Conservation (phyloP, 2,888 invertebrate genomes). For the Silvanus unidentatus region DNA sequence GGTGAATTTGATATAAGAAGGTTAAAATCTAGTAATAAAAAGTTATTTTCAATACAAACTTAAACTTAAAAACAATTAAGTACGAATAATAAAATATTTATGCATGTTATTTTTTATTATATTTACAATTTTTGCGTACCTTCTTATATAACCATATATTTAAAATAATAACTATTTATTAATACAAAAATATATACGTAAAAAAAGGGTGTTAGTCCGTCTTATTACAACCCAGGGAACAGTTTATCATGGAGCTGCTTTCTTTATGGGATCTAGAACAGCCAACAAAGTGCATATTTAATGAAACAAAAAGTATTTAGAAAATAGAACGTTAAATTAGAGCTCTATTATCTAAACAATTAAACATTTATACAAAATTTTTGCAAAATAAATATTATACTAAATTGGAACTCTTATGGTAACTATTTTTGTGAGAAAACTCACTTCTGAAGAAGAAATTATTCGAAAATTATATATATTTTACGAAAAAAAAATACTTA, state of each 20-base stretch:
- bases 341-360: too few relatives aligned
- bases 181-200: conserved; percentile 27
- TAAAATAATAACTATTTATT: conserved; percentile 9
- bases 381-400: too few relatives aligned
- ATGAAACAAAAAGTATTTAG: conserved; percentile 19
- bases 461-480: too few relatives aligned
- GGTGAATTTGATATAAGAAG: conserved; percentile 25
- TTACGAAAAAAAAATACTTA: not conserved
- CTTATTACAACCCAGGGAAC: conserved; percentile 33
- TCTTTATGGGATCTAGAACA: conserved; percentile 29
- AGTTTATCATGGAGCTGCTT: conserved; percentile 22
- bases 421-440: too few relatives aligned
- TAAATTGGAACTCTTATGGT: too few relatives aligned
- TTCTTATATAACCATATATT: conserved; percentile 23
- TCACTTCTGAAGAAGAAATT: too few relatives aligned
- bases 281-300: conserved; percentile 27
- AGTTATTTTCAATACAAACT: conserved; percentile 39
- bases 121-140: conserved; percentile 32
- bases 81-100: conserved; percentile 25
- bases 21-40: conserved; percentile 28
- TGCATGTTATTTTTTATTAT: conserved; percentile 37
- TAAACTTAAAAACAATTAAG: conserved; percentile 31
- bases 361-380: too few relatives aligned
- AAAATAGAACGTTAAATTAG: conserved; percentile 20
- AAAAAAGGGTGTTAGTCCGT: conserved; percentile 33